Evolutionary conservation across 2,113 vertebrate species (phyloP).

Genomic region (Bambusicola thoracicus): DNA sequence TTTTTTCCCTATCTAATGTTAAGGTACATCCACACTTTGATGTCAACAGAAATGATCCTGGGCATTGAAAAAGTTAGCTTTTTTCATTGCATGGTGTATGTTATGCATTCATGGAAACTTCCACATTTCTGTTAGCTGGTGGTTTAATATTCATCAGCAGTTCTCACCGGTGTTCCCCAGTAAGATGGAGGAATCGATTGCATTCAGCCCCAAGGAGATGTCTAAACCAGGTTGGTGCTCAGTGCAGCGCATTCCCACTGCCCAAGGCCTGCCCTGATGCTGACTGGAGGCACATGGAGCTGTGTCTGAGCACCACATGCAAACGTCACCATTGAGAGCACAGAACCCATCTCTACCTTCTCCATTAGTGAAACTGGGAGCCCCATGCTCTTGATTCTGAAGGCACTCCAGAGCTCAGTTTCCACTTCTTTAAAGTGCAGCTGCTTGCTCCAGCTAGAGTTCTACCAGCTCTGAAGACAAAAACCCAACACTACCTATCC

Average conservation of each 20-base stretch:
- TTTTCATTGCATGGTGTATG: background rate
- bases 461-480: background rate
- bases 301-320: background rate
- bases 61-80: background rate
- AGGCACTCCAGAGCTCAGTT: background rate
- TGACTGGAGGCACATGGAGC: background rate
- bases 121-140: background rate
- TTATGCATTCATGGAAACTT: background rate
- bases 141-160: background rate
- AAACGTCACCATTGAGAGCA: background rate
- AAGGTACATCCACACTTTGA: constrained; percentile 4
- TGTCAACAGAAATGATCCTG: background rate
- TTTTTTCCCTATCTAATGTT: background rate
- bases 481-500: background rate
- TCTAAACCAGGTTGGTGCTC: background rate
- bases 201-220: too few species aligned
- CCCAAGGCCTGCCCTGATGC: background rate
- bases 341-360: background rate
- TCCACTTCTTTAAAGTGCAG: background rate
- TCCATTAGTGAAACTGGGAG: rapidly evolving
- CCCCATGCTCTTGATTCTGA: background rate
- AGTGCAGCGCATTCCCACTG: background rate
- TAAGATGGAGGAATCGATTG: background rate
- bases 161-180: background rate
- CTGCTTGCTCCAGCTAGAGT: background rate